Percentiles rank a stretch among this genome's conserved stretches.
Evolutionary conservation across 2,797 vertebrate genomes (phyloP).

Genomic region (Ambastaia sidthimunki): DNA sequence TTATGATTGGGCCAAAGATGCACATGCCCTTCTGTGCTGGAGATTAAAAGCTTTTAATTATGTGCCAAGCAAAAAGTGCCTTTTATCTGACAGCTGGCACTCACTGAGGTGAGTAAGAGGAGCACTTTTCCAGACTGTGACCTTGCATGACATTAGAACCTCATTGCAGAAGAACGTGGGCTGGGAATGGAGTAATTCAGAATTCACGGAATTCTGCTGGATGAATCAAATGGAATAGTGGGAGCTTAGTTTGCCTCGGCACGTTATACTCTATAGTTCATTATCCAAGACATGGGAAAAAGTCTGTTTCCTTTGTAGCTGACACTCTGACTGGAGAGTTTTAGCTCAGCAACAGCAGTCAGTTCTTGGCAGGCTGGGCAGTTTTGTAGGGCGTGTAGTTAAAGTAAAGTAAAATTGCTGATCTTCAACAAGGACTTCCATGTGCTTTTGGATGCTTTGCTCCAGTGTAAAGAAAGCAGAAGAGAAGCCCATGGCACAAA

Average conservation of each 20-base stretch:
- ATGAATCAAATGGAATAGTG: constrained; percentile 26
- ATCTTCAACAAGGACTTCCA: neutral
- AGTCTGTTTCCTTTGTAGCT: constrained; percentile 45
- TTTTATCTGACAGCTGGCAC: constrained; percentile 47
- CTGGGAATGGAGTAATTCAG: constrained; percentile 46
- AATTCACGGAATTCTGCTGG: constrained; percentile 23
- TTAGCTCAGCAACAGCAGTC: constrained; percentile 49
- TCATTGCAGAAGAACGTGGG: constrained; percentile 40
- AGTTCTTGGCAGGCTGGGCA: constrained; percentile 5
- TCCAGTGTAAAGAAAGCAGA: neutral
- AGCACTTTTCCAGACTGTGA: constrained; percentile 55
- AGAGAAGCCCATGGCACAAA: constrained; percentile 7
- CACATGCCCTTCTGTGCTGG: constrained; percentile 25
- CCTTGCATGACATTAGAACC: constrained; percentile 49
- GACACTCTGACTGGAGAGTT: constrained; percentile 50
- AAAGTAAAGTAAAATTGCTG: neutral
- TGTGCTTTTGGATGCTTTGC: neutral
- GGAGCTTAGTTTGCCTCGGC: constrained; percentile 19
- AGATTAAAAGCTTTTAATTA: constrained; percentile 40
- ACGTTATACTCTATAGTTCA: constrained; percentile 47
- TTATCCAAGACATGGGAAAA: constrained; percentile 51
- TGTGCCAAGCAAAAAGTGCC: constrained; percentile 28
- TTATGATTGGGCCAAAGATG: constrained; percentile 27
- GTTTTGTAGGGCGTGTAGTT: constrained; percentile 27
- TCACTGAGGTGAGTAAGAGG: constrained; percentile 42